These are phyloP conservation scores for Seira musarum DNA, from an alignment of 2,888 invertebrate species.

Conservation along the genomic window DNA sequence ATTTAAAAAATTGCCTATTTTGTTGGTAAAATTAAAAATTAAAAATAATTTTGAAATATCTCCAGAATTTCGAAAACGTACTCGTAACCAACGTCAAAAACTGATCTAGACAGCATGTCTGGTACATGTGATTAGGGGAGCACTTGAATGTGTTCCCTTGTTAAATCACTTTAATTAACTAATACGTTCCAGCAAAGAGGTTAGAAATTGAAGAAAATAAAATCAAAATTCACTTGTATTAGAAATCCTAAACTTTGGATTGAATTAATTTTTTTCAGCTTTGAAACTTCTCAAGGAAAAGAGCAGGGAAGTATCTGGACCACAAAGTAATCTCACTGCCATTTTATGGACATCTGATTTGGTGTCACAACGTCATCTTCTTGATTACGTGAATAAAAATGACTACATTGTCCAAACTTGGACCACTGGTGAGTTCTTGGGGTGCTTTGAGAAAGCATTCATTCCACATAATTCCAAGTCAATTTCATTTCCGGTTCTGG, in stretches of 20 bases:
- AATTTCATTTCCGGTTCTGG: background rate
- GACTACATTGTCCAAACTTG: slow-evolving; percentile 87
- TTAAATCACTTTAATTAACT: no score
- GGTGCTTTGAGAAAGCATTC: background rate
- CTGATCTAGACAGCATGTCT: no score
- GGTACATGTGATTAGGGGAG: no score
- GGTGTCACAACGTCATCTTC: slow-evolving; percentile 79
- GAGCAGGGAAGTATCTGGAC: slow-evolving; percentile 72
- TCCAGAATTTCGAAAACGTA: no score
- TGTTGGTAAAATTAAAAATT: no score
- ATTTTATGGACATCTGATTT: slow-evolving; percentile 86
- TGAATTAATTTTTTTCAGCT: slow-evolving; percentile 70
- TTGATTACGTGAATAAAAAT: slow-evolving; percentile 79
- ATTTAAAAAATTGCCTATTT: no score
- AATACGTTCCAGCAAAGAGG: slow-evolving; percentile 69
- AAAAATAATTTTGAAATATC: no score
- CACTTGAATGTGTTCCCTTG: no score
- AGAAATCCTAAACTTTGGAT: background rate
- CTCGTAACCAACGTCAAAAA: no score
- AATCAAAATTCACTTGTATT: background rate
- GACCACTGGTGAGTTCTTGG: slow-evolving; percentile 72
- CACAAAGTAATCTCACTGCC: slow-evolving; percentile 75
- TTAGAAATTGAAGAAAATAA: no score
- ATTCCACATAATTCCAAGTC: background rate
- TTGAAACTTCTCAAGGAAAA: slow-evolving; percentile 77